Base-by-base conservation (phyloP, 2,888 invertebrate species). In the Cataglyphis altisquamis region DNA sequence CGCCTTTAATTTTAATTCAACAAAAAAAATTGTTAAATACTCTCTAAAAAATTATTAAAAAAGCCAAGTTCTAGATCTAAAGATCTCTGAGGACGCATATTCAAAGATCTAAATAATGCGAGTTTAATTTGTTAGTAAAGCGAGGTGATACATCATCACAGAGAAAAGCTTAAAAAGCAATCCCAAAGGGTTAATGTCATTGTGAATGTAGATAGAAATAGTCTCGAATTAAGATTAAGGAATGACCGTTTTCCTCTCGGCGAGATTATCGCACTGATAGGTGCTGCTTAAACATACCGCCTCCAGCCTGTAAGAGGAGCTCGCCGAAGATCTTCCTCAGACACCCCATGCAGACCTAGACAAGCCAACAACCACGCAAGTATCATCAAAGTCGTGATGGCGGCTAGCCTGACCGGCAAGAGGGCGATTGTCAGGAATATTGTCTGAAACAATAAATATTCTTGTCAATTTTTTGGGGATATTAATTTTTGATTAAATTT, bases 301-400 rank as follows among this genome's bases (percentile, higher is more conserved):
- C 99, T 96, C 99, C 99, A 99, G 91, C 98, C 98, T 15, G 96
- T 96, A 92, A 99, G 96, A 3, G 99, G 99, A 92, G 96, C 96
- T 87, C 96, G 95, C 89, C 97, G 96, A 21, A 98, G 95, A 89
- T 98, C 98, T 75, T 98, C 97, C 93, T 97, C 96, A 25, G 97
- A 96, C 55, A 98, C 95, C 8, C 98, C 98, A 92, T 97, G 96
- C 18, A 98, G 96, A 52, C 98, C 98, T 83, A 98, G 95, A 91
- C 97, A 97, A 48, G 98, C 98, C 72, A 98, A 96, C 86, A 97
- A 95, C 98, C 98, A 98, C 0, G 98, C 98, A 25, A 97, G 96
- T 82, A 98, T 96, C 82, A 99, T 96, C 84, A 98, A 96, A 73
- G 97, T 95, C 86, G 97, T 96, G 89, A 98, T 97, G 74, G 97